Base-by-base conservation (phyloP, 2,113 vertebrate species). In the Lynx canadensis region DNA sequence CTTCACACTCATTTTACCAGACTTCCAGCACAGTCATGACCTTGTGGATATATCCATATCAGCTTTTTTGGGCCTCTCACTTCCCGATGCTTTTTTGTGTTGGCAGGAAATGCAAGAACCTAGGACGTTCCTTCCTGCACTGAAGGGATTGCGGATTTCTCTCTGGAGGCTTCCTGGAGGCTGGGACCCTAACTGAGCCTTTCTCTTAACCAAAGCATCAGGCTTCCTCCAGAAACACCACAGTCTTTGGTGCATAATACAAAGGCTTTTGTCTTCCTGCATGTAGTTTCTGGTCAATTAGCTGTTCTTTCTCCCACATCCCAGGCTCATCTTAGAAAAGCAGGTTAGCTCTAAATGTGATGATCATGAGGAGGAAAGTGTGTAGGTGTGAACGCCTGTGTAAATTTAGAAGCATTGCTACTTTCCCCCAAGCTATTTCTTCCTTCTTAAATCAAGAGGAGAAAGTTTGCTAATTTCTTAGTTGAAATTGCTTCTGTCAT, bases 251-350 rank as follows among this genome's bases (percentile, higher is more conserved):
- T 33, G 23, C 41, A 55, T 12, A 15, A 48, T 9, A 31, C 41
- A 76, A 18, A 63, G 57, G 16, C 18, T 92, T 84, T 60, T 88
- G 50, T 71, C 50, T 69, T 55, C 38, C 63, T 63, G 4, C 33
- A 65, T 78, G 80, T 93, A 52, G 29, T 68, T 91, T 85, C 85
- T 2, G 3, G n/a, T 89, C 82, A 82, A 41, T 95, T 83, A 78
- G 5, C 55, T 55, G 27, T 57, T 94, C 80, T 89, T 52, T 88
- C 41, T 95, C 33, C 1, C 33, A 23, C 33, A 18, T 14, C 16
- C 36, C 50, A 81, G 57, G 71, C 65, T 71, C 36, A 33, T 68
- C 48, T 57, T 60, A 92, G 94, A 89, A 95, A 83, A 96, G 36
- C n/a, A 89, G 74, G 11, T 74, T 50, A 87, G 86, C 63, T 76